Evolutionary conservation across 2,113 vertebrate genomes (phyloP), one percentile per base, ranked within the genome.

Genomic region (Geococcyx californianus): DNA sequence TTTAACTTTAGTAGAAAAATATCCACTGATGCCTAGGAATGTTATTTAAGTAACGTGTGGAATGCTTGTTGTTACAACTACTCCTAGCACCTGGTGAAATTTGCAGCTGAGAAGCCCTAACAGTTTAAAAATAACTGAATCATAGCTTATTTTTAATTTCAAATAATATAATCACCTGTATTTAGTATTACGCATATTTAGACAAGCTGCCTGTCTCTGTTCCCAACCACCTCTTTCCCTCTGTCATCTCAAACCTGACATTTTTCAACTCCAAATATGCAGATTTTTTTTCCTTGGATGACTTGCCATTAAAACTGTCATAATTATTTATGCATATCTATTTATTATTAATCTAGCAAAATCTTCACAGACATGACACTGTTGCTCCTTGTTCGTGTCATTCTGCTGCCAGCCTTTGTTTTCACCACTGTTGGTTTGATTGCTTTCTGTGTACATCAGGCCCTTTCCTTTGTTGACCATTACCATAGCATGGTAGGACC

Each of bases 151-250:
- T 98, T 98, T 97, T 98, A 97, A 98, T 97, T 98, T 97, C 94
- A 97, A 98, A 95, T 97, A 97, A 93, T 97, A 90, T 97, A 89
- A 98, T 97, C 96, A 97, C 96, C 94, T 98, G 95, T 76, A 97
- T 94, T 98, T 98, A 98, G 94, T 96, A 97, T 95, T 94, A 96
- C 60, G 89, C 73, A 64, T 97, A 98, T 98, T 98, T 98, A 98
- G 98, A 98, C 97, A 98, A 97, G 96, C 96, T 98, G 97, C 76
- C 96, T 98, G 47, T 98, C 97, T 97, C 90, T 58, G 54, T 58
- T 97, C 88, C 82, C 69, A 97, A 69, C 56, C 64, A 82, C 55
- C 82, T 87, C 79, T 84, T 90, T 90, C 70, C 28, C 19, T 95
- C 94, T 96, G 95, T 97, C 97, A 97, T 87, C 93, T 97, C 88